phyloP scores from a whole-genome alignment of 2,113 vertebrate species.

The Condylura cristata region DNA sequence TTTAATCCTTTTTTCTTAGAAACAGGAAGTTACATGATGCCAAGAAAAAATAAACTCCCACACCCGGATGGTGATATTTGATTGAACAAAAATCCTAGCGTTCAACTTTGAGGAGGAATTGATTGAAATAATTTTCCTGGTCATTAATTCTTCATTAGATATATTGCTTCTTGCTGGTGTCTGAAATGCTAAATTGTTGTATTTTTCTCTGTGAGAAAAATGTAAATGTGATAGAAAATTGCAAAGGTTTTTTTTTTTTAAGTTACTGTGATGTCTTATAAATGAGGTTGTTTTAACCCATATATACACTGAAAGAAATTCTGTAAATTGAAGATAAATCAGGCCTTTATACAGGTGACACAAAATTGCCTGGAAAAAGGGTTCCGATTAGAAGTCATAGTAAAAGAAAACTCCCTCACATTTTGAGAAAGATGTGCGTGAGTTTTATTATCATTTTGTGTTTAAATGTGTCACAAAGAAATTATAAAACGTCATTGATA shows the following conservation, averaged over 20 bases:
- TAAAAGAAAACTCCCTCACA: neutral
- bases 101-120: constrained; percentile 54
- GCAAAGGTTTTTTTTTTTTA: constrained; percentile 43
- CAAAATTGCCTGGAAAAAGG: neutral
- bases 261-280: neutral
- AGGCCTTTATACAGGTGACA: neutral
- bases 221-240: constrained; percentile 29
- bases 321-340: constrained; percentile 11
- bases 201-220: constrained; percentile 33
- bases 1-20: constrained; percentile 83
- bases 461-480: constrained; percentile 28
- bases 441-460: constrained; percentile 27
- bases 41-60: constrained; percentile 69
- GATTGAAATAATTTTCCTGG: constrained; percentile 39
- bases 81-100: constrained; percentile 47
- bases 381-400: neutral
- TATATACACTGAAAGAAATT: neutral
- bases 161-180: constrained; percentile 54
- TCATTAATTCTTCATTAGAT: constrained; percentile 61
- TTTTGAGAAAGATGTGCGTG: neutral
- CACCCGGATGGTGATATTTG: constrained; percentile 61
- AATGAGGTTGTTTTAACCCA: constrained; percentile 9
- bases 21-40: constrained; percentile 80
- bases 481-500: neutral
- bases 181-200: constrained; percentile 38